Evolutionary conservation across 2,797 vertebrate species (phyloP), one percentile per base, ranked within the genome.

Genomic region (Sebastes hopkinsi): DNA sequence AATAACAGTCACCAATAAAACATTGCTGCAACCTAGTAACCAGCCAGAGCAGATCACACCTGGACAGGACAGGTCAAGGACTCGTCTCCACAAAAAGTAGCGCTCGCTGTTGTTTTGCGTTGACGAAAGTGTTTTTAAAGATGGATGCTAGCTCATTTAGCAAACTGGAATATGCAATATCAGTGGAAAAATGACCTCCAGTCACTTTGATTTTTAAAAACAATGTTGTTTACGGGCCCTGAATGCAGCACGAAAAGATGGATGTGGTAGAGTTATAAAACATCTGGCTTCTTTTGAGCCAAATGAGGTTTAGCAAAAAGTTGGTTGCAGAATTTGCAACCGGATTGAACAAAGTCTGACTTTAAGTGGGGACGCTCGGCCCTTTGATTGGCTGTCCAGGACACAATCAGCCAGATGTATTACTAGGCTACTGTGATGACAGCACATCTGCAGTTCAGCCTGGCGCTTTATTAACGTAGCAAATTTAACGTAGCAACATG

Each of bases 1-100:
- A 99, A 99, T 96, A 97, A 96, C 96, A 98, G 97, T 97, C 96
- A 97, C 95, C 97, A 97, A 96, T 96, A 97, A 98, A 98, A 97
- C 96, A 97, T 96, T 97, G 96, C 95, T 96, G 94, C 93, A 95
- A 95, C 94, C 92, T 93, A 95, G 93, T 89, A 94, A 94, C 81
- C 95, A 93, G 90, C 92, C 86, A 89, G 92, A 94, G 87, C 95
- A 94, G 95, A 96, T 94, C 95, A 90, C 96, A 95, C 96, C 96
- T 96, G 97, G 95, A 95, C 93, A 92, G 92, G 84, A 86, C 87
- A 95, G 87, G 93, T 93, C 92, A 95, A 92, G 93, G 92, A 92
- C 94, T 89, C 91, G 86, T 94, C 92, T 89, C 92, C 93, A 94
- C 94, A 87, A 83, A 94, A 94, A 93, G 92, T 83, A 80, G 80